phyloP scores from a whole-genome alignment of 2,797 vertebrate genomes.

The Sebastes matsubarae region DNA sequence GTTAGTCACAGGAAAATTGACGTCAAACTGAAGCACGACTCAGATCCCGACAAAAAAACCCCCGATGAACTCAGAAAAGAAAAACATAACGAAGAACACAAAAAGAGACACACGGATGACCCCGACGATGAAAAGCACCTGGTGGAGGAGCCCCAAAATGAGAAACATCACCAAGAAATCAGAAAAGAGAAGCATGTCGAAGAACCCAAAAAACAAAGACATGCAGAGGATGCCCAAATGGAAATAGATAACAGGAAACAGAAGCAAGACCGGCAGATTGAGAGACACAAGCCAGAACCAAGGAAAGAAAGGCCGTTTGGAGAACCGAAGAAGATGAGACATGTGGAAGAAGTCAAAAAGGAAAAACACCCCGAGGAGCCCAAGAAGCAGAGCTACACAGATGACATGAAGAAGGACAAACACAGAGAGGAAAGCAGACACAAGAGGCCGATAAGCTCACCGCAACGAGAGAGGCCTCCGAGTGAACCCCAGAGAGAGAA shows the following conservation, averaged over 20 bases:
- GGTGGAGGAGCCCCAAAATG: slow-evolving; percentile 14
- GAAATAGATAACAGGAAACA: slow-evolving; percentile 41
- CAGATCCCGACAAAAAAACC: slow-evolving; percentile 65
- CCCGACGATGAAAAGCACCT: slow-evolving; percentile 21
- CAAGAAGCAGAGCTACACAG: slow-evolving; percentile 49
- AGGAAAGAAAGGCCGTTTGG: slow-evolving; percentile 49
- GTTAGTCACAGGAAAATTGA: slow-evolving; percentile 72
- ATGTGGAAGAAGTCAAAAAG: slow-evolving; percentile 50
- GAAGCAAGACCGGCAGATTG: slow-evolving; percentile 38
- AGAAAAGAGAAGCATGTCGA: slow-evolving; percentile 38
- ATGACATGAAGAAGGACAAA: slow-evolving; percentile 46
- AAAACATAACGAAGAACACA: slow-evolving; percentile 51
- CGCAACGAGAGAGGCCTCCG: slow-evolving; percentile 11
- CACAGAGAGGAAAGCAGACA: slow-evolving; percentile 29
- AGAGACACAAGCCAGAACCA: slow-evolving; percentile 60
- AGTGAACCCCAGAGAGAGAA: slow-evolving; percentile 44
- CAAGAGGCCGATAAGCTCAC: slow-evolving; percentile 17
- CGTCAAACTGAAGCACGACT: slow-evolving; percentile 60
- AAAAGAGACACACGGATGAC: slow-evolving; percentile 28
- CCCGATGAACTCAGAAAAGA: slow-evolving; percentile 63
- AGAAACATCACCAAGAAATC: slow-evolving; percentile 45
- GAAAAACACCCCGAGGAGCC: slow-evolving; percentile 58
- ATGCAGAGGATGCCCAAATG: slow-evolving; percentile 2
- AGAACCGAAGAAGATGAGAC: slow-evolving; percentile 58
- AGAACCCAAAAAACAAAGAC: slow-evolving; percentile 20